Evolutionary conservation across 1,140 invertebrate species (phyloP), one percentile per base, ranked within the genome.

Genomic region (Mamestra configurata): DNA sequence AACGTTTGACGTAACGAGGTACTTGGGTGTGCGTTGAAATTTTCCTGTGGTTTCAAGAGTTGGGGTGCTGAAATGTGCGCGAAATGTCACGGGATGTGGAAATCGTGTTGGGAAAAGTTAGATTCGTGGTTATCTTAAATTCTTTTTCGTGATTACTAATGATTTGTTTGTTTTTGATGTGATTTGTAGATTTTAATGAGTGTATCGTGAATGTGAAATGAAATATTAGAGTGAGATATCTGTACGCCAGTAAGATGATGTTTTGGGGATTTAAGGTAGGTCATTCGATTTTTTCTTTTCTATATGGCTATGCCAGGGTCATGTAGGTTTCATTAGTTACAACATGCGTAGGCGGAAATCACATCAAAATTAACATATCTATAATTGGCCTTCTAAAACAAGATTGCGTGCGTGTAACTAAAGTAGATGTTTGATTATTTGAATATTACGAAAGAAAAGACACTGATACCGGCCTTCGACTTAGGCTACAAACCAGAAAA

Each of bases 391-490:
- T 64, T 40, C 15, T 20, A 37, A 3, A 64, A 40, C 18, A 64
- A 64, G 11, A 40, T 40, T 40, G 35, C 59, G 59, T 64, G 59
- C 35, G 35, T 64, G 35, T 64, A 37, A 64, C 35, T 18, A 20
- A 64, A 64, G 59, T 15, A 20, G n/a, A 15, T n/a, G 40, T 40
- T 40, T 40, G 27, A 49, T 24, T 70, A 43, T 66, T 13, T 24
- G 4, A 31, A 49, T 49, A 49, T n/a, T 35, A 37, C 31, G 7
- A 61, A 70, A 13, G 40, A 49, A 24, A 70, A 70, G 40, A 49
- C 22, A 68, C 64, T 15, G 53, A 61, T 43, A 24, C 24, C 24
- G 68, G 20, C 46, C 68, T 71, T 71, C 68, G 46, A 51, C 15
- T 49, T 24, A 31, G 7, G 8, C 20, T 53, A 35, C 27, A 51